A percentile compares a stretch with the other conserved stretches of the same genome.
Conservation (phyloP, 2,113 vertebrate genomes). For the Turnix velox region DNA sequence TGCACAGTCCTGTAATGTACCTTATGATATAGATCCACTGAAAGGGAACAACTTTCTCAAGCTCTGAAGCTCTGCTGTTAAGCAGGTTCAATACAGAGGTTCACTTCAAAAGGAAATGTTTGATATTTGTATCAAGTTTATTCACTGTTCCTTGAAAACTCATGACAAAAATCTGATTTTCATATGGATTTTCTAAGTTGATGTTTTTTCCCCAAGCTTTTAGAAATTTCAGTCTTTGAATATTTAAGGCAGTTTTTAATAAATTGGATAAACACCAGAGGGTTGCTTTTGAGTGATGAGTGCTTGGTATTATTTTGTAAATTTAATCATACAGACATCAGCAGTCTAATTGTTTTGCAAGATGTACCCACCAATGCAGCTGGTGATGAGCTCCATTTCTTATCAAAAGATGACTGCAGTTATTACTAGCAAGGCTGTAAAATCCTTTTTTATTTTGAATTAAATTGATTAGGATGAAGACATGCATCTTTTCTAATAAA, state of each 20-base stretch:
- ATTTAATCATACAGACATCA: constrained; percentile 23
- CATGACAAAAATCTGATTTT: not conserved
- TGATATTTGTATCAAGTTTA: not conserved
- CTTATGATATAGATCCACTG: not conserved
- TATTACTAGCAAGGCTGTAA: not conserved
- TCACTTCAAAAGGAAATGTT: not conserved
- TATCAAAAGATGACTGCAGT: constrained; percentile 26
- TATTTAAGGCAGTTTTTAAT: not conserved
- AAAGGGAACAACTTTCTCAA: not conserved
- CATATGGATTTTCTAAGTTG: not conserved
- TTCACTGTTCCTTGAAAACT: not conserved
- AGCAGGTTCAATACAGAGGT: not conserved
- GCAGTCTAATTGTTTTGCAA: constrained; percentile 7
- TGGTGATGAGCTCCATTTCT: constrained; percentile 9
- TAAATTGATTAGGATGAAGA: constrained; percentile 29
- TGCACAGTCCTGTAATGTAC: not conserved
- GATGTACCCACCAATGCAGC: constrained; percentile 31
- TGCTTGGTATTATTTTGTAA: constrained; percentile 22
- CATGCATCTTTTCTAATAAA: not conserved
- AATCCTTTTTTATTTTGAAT: constrained; percentile 10
- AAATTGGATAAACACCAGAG: not conserved
- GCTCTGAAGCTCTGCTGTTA: not conserved
- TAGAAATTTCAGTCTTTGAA: not conserved
- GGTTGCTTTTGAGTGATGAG: not conserved
- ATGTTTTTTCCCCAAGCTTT: not conserved